Evolutionary conservation across 2,888 invertebrate genomes (phyloP).

Genomic region (Steinernema hermaphroditum): DNA sequence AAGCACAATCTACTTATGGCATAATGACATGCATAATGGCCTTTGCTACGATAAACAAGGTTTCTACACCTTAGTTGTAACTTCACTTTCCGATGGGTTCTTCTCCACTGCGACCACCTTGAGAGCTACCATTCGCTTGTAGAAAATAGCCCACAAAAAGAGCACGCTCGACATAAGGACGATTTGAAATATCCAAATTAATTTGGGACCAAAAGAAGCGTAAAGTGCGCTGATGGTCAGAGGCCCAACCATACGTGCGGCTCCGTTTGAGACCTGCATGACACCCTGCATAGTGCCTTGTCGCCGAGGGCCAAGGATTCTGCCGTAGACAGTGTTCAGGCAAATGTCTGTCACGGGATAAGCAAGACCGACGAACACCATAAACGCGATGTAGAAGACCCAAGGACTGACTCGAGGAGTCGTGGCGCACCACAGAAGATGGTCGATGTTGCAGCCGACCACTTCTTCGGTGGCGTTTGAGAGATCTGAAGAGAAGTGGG

Average conservation of each 20-base stretch:
- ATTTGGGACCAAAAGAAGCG: slow-evolving; percentile 1
- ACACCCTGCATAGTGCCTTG: slow-evolving; percentile 30
- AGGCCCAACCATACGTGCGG: slow-evolving; percentile 10
- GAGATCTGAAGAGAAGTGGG: background rate
- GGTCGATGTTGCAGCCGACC: slow-evolving; percentile 3
- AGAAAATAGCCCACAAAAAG: slow-evolving; percentile 7
- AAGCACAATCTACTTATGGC: background rate
- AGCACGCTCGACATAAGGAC: background rate
- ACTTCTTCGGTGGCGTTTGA: background rate
- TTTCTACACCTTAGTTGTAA: background rate
- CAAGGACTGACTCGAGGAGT: background rate
- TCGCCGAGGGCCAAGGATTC: background rate
- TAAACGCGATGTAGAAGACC: slow-evolving; percentile 14
- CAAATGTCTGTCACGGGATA: background rate
- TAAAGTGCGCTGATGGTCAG: slow-evolving; percentile 3
- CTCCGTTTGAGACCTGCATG: slow-evolving; percentile 10
- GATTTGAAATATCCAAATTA: background rate
- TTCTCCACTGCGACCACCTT: slow-evolving; percentile 2
- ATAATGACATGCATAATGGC: background rate
- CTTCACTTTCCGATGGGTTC: background rate
- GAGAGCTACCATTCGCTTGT: background rate
- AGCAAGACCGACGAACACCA: background rate
- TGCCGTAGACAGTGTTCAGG: slow-evolving; percentile 8
- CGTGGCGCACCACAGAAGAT: background rate
- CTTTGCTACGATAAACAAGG: background rate